Conservation (phyloP, 1,140 invertebrate genomes). For the Brachystomella parvula region DNA sequence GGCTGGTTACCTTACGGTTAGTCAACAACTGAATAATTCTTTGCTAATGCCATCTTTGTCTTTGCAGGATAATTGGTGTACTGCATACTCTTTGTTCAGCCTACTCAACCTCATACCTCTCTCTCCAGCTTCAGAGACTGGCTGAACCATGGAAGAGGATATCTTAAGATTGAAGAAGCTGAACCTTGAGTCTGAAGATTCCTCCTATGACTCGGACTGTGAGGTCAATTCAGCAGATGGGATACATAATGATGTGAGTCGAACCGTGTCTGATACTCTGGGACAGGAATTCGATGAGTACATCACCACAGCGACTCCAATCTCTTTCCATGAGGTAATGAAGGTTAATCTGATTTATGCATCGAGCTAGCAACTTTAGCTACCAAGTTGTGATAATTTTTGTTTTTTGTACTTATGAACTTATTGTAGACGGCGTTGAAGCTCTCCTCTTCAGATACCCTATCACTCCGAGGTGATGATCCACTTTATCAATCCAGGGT, state of each 20-base stretch:
- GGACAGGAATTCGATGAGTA: conserved; percentile 77
- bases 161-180: not conserved
- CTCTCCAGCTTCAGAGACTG: not conserved
- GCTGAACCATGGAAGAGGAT: conserved; percentile 1
- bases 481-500: conserved; percentile 46
- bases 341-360: too few species aligned
- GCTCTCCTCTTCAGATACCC: not conserved
- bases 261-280: conserved; percentile 72
- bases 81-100: not conserved
- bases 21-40: not conserved
- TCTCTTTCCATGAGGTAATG: not conserved
- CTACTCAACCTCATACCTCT: not conserved
- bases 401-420: too few species aligned
- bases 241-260: conserved; percentile 63
- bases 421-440: not conserved
- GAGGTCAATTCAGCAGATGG: conserved; percentile 57
- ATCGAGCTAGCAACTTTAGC: too few species aligned
- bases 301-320: conserved; percentile 46
- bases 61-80: not conserved
- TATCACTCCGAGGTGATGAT: conserved; percentile 14
- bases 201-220: conserved; percentile 77
- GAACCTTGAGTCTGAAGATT: conserved; percentile 58
- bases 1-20: not conserved
- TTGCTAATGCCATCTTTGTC: not conserved
- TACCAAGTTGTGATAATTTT: too few species aligned